These are phyloP conservation scores for Leptopilina drosophilae DNA, from an alignment of 2,888 invertebrate species.

Conservation along the genomic window DNA sequence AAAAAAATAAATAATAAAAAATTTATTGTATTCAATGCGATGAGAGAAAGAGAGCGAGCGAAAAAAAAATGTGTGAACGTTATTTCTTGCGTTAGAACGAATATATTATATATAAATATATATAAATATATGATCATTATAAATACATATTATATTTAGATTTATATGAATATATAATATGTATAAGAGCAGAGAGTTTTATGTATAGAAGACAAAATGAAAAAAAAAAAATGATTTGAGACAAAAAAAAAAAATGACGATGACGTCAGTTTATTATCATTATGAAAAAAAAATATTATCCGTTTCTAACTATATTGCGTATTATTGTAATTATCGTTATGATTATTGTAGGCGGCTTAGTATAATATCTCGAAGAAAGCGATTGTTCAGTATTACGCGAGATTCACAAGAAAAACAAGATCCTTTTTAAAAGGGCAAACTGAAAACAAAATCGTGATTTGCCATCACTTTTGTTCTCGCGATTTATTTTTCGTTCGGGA, in stretches of 20 bases:
- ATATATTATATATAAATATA: constrained; percentile 63
- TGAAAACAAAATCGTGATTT: constrained; percentile 24
- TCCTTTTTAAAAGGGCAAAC: constrained; percentile 25
- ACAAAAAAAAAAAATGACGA: constrained; percentile 50
- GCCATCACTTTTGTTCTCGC: constrained; percentile 31
- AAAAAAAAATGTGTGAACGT: constrained; percentile 49
- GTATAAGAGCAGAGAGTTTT: constrained; percentile 65
- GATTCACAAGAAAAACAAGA: constrained; percentile 6
- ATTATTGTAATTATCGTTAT: constrained; percentile 48
- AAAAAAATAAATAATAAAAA: constrained; percentile 44
- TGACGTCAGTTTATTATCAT: constrained; percentile 41
- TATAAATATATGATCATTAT: constrained; percentile 53
- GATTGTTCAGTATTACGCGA: constrained; percentile 55
- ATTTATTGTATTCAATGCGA: constrained; percentile 50
- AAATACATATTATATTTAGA: constrained; percentile 65
- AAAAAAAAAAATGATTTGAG: constrained; percentile 42
- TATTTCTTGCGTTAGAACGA: constrained; percentile 63
- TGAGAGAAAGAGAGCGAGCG: constrained; percentile 36
- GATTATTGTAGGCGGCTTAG: constrained; percentile 52
- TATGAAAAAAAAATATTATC: constrained; percentile 12
- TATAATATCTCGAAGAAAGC: constrained; percentile 40
- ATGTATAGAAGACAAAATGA: constrained; percentile 58
- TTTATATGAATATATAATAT: constrained; percentile 59
- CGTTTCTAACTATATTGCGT: constrained; percentile 35
- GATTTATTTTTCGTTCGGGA: background rate